Evolutionary conservation across 2,113 vertebrate genomes (phyloP), one percentile per base, ranked within the genome.

Genomic region (Spilogale gracilis): DNA sequence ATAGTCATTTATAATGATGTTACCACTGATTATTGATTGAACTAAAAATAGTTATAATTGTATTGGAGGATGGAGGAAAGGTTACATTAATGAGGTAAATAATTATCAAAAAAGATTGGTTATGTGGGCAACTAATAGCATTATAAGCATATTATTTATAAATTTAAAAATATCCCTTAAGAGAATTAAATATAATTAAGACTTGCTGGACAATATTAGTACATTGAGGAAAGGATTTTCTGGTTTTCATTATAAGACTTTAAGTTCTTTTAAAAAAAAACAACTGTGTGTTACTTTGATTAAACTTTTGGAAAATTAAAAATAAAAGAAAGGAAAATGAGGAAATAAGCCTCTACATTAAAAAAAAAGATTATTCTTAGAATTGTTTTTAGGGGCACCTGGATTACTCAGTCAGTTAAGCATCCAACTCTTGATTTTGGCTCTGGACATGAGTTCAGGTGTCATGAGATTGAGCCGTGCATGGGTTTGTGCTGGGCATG

Each of bases 281-380:
- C 43, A 96, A 83, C 21, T 65, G n/a, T 80, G 25, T 65, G 4
- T 54, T 54, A 83, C 58, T 91, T 82, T 48, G 27, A 69, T 67
- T 79, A 65, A 16, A 16, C 43, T 82, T 88, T 89, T 80, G 11
- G 11, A 73, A 92, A 87, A 54, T 82, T 60, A 58, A 52, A 94
- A 89, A 71, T 54, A 56, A 43, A 63, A 71, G 8, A 48, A 79
- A 74, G 86, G 74, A 80, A 95, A 84, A 60, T 23, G 27, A 91
- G 87, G 20, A 92, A 89, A 80, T 32, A 92, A 92, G 69, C 9
- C 10, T 80, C 5, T 61, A 27, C 12, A n/a, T 79, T 88, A 71
- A 91, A 61, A 25, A 63, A 71, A 78, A 91, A 63, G 20, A 58
- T 60, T 84, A 90, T 82, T 96, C 82, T 96, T 95, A 88, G 80